phyloP scores from a whole-genome alignment of 1,140 invertebrate genomes.

The Drosophila burlai region DNA sequence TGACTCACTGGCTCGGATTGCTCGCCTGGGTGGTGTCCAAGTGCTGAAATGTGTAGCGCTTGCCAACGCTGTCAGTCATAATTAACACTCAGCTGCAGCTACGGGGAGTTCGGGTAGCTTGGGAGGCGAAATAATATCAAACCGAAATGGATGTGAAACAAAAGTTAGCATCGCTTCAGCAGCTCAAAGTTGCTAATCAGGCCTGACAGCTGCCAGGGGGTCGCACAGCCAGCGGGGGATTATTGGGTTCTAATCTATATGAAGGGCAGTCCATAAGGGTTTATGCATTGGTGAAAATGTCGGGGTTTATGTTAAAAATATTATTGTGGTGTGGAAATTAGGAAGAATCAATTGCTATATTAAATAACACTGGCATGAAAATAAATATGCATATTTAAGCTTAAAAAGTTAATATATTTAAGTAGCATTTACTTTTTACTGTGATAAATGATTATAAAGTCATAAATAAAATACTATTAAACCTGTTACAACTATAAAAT shows the following conservation, averaged over 20 bases:
- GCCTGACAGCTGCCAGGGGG: conserved; percentile 45
- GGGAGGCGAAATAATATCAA: conserved; percentile 54
- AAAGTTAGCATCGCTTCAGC: conserved; percentile 54
- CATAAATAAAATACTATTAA: too few relatives aligned
- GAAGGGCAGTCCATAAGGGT: background rate
- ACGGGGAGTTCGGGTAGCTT: background rate
- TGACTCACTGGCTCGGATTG: conserved; percentile 11
- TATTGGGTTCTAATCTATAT: conserved; percentile 4
- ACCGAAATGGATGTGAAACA: conserved; percentile 61
- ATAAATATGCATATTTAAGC: too few relatives aligned
- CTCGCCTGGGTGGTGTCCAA: conserved; percentile 21
- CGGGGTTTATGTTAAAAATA: background rate
- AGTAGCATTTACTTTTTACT: too few relatives aligned
- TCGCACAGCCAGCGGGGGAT: background rate
- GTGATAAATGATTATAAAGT: too few relatives aligned
- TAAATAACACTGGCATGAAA: too few relatives aligned
- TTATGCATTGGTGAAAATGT: background rate
- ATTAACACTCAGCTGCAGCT: conserved; percentile 54
- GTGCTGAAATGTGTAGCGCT: conserved; percentile 47
- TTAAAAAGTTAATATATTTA: too few relatives aligned
- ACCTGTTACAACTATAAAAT: too few relatives aligned
- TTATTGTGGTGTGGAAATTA: too few relatives aligned
- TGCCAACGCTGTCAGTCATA: conserved; percentile 70
- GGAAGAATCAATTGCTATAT: too few relatives aligned
- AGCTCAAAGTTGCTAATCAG: conserved; percentile 64